A percentile compares a stretch with the other conserved stretches of the same genome.
These are phyloP conservation scores for Phodopus roborovskii DNA, from an alignment of 2,113 vertebrate genomes.

Conservation along the genomic window DNA sequence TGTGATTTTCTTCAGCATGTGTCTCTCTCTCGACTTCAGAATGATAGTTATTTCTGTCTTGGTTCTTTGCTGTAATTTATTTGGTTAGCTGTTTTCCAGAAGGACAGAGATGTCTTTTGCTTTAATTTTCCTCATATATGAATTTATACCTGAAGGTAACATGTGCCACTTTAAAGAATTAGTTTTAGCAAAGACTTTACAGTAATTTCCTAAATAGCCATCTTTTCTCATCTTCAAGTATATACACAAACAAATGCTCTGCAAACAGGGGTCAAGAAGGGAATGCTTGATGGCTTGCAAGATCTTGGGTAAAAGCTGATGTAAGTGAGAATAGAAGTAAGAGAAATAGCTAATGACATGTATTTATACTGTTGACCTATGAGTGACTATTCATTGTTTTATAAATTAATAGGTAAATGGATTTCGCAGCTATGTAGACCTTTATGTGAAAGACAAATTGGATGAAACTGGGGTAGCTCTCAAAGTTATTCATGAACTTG, in stretches of 20 bases:
- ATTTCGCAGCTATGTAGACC: constrained; percentile 98
- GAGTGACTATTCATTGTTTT: constrained; percentile 55
- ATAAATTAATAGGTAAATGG: constrained; percentile 90
- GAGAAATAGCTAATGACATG: background rate
- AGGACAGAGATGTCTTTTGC: background rate
- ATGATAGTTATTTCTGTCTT: constrained; percentile 1
- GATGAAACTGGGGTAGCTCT: constrained; percentile 97
- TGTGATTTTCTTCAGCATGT: background rate
- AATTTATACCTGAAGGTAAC: background rate
- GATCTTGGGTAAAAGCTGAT: background rate
- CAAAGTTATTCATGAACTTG: constrained; percentile 97
- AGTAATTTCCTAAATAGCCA: constrained; percentile 1
- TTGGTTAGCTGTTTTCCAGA: constrained; percentile 36
- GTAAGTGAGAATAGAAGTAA: background rate
- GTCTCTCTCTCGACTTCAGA: constrained; percentile 9
- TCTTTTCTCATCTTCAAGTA: constrained; percentile 31
- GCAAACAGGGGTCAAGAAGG: background rate
- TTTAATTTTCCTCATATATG: background rate
- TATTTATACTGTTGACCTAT: background rate
- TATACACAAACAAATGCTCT: background rate
- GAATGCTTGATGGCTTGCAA: background rate
- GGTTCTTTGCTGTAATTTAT: background rate
- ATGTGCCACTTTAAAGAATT: constrained; percentile 51
- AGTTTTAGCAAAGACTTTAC: background rate
- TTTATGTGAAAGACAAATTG: constrained; percentile 98